A percentile compares a stretch with the other conserved stretches of the same genome.
These are phyloP conservation scores for Ormyrus labotus DNA, from an alignment of 2,888 invertebrate genomes.

Conservation along the genomic window DNA sequence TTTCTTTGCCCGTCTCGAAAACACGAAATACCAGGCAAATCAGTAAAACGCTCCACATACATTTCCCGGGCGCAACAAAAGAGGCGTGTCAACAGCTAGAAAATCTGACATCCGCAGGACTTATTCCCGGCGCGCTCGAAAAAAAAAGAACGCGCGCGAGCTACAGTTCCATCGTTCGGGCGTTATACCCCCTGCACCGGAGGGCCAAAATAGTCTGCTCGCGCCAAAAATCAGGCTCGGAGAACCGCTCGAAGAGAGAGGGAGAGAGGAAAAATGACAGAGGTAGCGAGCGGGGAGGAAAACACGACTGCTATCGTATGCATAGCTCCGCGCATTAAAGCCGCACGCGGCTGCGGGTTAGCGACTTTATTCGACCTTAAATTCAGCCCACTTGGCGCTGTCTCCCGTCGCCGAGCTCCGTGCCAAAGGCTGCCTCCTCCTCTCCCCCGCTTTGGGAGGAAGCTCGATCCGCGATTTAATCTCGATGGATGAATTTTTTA, in stretches of 20 bases:
- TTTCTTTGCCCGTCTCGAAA: background rate
- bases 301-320: background rate
- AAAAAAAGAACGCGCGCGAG: background rate
- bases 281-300: background rate
- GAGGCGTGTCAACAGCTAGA: conserved; percentile 5
- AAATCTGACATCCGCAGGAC: conserved; percentile 31
- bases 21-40: background rate
- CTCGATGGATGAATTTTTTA: conserved; percentile 47
- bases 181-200: too few species aligned
- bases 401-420: background rate
- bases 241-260: background rate
- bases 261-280: background rate
- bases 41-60: background rate
- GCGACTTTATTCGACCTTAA: conserved; percentile 69
- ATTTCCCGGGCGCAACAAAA: background rate
- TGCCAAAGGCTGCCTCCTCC: conserved; percentile 9
- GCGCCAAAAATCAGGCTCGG: conserved; percentile 33
- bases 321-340: background rate
- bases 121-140: conserved; percentile 8
- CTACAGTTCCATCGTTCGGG: conserved; percentile 1
- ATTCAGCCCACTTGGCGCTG: conserved; percentile 67
- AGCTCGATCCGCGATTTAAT: conserved; percentile 36
- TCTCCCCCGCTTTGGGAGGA: too few species aligned
- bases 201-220: conserved; percentile 19
- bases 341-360: conserved; percentile 49